Evolutionary conservation across 1,140 invertebrate species (phyloP), one percentile per base, ranked within the genome.

Genomic region (Platyscapa corneri): DNA sequence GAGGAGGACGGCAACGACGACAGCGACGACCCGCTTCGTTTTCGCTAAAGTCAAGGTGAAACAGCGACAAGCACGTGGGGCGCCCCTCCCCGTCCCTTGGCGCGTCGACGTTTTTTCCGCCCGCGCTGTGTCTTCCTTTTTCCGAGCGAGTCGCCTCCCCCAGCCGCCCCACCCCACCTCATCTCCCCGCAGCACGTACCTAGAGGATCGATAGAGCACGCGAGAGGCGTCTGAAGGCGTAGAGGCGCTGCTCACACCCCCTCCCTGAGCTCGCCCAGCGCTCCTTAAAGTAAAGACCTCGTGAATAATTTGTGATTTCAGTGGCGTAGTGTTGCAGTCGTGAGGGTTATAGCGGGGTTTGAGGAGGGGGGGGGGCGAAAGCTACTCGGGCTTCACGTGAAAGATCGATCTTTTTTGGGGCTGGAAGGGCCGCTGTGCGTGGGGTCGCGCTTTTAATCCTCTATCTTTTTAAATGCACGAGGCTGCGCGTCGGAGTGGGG

Each of bases 11-110:
- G 67, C 87, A 87, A 85, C 88, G 82, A 78, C 49, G 76, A 53
- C 53, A 32, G 65, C 77, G 56, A 76, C 20, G 70, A 6, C 37
- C 7, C 39, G 1, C 37, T 72, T 30, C 67, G 65, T 65, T 53
- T 53, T 18, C 70, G 42, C 82, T 74, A 86, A 81, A 89, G 89
- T 89, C 89, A 89, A 90, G 87, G 89, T 88, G 87, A 89, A 87
- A 72, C 80, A 10, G 64, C 37, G 23, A 7, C 16, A 10, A 42
- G 42, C 75, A 84, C 76, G 81, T 83, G 65, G 60, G 74, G 27
- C 65, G 20, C 39, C 23, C 70, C 39, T 18, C 27, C 70, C 20
- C 70, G 30, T 23, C 8, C 70, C 70, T 30, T 30, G n/a, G 16
- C 34, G 3, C 30, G 2, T 14, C 53, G 18, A 7, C 42, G 42